Percentiles rank a stretch among this genome's conserved stretches.
phyloP scores from a whole-genome alignment of 1,140 invertebrate genomes.

The Pachyrhynchus sulphureomaculatus region DNA sequence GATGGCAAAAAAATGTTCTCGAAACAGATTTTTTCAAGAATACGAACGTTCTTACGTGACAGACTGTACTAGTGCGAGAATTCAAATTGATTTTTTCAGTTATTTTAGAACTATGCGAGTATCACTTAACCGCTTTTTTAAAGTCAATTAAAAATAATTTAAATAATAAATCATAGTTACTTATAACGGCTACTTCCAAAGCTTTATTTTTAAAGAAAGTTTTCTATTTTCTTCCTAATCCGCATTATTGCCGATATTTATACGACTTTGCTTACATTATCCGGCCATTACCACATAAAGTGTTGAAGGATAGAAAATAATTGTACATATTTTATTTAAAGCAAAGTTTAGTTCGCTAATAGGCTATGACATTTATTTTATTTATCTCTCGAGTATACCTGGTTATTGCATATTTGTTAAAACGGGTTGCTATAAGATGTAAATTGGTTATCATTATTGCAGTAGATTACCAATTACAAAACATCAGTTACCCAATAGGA shows the following conservation, averaged over 20 bases:
- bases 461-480: too few relatives aligned
- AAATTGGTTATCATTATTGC: slow-evolving; percentile 3
- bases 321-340: slow-evolving; percentile 15
- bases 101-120: too few relatives aligned
- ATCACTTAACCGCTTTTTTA: too few relatives aligned
- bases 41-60: too few relatives aligned
- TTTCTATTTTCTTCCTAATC: slow-evolving; percentile 18
- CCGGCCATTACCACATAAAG: slow-evolving; percentile 8
- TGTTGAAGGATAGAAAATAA: slow-evolving; percentile 10
- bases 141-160: too few relatives aligned
- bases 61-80: too few relatives aligned
- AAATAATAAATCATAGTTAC: too few relatives aligned
- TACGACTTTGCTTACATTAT: slow-evolving; percentile 3
- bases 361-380: slow-evolving; percentile 14
- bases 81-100: too few relatives aligned
- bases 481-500: too few relatives aligned
- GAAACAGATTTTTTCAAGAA: too few relatives aligned
- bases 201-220: neutral
- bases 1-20: too few relatives aligned
- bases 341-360: slow-evolving; percentile 18
- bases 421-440: neutral
- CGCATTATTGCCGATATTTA: slow-evolving; percentile 7
- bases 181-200: too few relatives aligned
- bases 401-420: slow-evolving; percentile 3
- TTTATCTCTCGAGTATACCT: slow-evolving; percentile 4